A percentile compares a stretch with the other conserved stretches of the same genome.
These are phyloP conservation scores for Engraulis encrasicolus DNA, from an alignment of 2,113 vertebrate species.

Conservation along the genomic window DNA sequence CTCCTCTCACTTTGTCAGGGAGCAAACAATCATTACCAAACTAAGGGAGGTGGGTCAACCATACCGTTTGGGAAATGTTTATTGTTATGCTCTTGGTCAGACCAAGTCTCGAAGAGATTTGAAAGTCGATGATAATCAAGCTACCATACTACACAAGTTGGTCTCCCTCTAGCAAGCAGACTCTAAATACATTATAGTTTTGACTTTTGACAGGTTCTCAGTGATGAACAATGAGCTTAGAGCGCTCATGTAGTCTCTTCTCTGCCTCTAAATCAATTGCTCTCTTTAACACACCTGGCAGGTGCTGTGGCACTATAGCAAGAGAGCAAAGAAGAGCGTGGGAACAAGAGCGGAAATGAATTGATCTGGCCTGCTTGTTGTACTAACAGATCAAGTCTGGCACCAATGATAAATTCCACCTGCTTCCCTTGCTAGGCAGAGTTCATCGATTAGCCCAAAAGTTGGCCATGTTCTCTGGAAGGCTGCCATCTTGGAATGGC, in stretches of 20 bases:
- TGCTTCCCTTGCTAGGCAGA: background rate
- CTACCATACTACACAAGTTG: too few relatives aligned
- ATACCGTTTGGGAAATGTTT: too few relatives aligned
- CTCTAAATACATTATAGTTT: background rate
- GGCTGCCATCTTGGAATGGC: background rate
- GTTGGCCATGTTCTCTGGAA: background rate
- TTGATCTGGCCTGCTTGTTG: slow-evolving; percentile 31
- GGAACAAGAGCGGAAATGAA: slow-evolving; percentile 8
- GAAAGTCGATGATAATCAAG: too few relatives aligned
- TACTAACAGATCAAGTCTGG: slow-evolving; percentile 47
- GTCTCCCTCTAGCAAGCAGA: background rate
- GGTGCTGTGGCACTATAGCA: background rate
- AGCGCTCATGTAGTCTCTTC: background rate
- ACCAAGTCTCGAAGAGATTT: too few relatives aligned
- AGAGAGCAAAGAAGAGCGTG: background rate
- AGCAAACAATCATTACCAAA: too few relatives aligned
- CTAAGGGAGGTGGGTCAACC: too few relatives aligned
- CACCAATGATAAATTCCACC: slow-evolving; percentile 56
- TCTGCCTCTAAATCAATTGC: background rate
- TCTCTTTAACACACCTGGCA: slow-evolving; percentile 17
- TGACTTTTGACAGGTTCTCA: background rate
- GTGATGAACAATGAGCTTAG: background rate
- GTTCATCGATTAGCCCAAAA: background rate
- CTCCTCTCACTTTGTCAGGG: too few relatives aligned
- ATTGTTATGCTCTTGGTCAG: too few relatives aligned